These are phyloP conservation scores for Hemicentrotus pulcherrimus DNA, from an alignment of 35 echinoderm and acorn worm genomes.

Conservation along the genomic window DNA sequence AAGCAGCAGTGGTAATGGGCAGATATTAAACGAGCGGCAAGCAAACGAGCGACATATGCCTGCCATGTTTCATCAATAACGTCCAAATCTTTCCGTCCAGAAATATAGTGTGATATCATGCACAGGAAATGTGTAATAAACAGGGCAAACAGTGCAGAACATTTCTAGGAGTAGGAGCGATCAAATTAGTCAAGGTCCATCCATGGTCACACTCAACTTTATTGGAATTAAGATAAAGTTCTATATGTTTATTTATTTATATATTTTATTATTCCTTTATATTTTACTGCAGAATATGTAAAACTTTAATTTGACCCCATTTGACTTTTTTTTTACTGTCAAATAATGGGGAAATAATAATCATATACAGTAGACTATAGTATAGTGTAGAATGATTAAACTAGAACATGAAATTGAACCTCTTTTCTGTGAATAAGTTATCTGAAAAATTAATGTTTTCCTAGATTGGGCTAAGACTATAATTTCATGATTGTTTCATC, in stretches of 20 bases:
- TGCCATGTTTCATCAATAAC: constrained; percentile 12
- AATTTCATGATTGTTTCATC: neutral
- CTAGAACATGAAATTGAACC: too few relatives aligned
- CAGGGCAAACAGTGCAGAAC: neutral
- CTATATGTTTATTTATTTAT: neutral
- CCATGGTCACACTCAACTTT: neutral
- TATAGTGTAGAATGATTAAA: too few relatives aligned
- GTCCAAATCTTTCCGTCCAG: neutral
- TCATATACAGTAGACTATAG: too few relatives aligned
- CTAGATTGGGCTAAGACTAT: too few relatives aligned
- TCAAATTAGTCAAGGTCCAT: neutral
- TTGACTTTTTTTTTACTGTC: too few relatives aligned
- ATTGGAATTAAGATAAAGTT: neutral
- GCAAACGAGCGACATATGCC: neutral
- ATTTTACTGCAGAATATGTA: too few relatives aligned
- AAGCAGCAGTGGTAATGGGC: neutral
- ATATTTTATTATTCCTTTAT: too few relatives aligned
- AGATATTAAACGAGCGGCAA: neutral
- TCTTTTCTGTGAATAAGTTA: neutral
- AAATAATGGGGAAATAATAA: too few relatives aligned
- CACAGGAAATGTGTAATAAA: neutral
- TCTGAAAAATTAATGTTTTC: too few relatives aligned
- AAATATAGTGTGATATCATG: neutral
- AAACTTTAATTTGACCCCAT: too few relatives aligned
- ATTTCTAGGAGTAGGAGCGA: neutral